phyloP scores from a whole-genome alignment of 2,888 invertebrate genomes.

The Drosophila flavopinicola region DNA sequence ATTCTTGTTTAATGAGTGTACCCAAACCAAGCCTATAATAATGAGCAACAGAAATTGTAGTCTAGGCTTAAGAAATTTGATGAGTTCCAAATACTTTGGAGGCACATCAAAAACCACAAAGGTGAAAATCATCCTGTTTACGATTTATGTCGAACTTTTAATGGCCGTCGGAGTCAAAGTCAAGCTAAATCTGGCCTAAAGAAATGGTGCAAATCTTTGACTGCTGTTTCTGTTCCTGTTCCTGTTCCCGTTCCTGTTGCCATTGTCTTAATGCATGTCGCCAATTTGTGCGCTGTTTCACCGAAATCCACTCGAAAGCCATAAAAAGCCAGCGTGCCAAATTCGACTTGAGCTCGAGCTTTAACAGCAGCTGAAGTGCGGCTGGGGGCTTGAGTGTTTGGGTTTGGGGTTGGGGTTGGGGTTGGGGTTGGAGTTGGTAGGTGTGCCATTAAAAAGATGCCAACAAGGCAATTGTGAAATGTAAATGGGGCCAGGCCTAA shows the following conservation, averaged over 20 bases:
- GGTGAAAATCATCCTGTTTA: background rate
- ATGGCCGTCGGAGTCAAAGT: slow-evolving; percentile 2
- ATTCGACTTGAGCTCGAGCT: slow-evolving; percentile 61
- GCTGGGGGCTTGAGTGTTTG: no score
- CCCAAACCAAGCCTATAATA: no score
- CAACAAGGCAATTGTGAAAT: slow-evolving; percentile 78
- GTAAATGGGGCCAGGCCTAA: slow-evolving; percentile 73
- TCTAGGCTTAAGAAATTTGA: no score
- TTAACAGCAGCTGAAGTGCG: slow-evolving; percentile 1
- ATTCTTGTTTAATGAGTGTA: no score
- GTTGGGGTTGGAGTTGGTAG: background rate
- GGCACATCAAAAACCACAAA: no score
- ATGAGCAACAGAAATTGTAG: no score
- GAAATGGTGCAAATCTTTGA: slow-evolving; percentile 9
- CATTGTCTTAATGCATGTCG: slow-evolving; percentile 50
- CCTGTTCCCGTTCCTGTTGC: no score
- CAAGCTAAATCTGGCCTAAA: slow-evolving; percentile 5
- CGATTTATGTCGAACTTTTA: background rate
- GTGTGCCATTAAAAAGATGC: slow-evolving; percentile 70
- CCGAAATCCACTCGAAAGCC: slow-evolving; percentile 56
- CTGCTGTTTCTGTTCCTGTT: slow-evolving; percentile 19
- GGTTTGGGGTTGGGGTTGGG: background rate
- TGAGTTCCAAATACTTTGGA: no score
- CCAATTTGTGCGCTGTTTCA: slow-evolving; percentile 55
- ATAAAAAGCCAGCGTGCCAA: slow-evolving; percentile 65